Conservation (phyloP, 2,113 vertebrate genomes). For the Dicentrarchus labrax region DNA sequence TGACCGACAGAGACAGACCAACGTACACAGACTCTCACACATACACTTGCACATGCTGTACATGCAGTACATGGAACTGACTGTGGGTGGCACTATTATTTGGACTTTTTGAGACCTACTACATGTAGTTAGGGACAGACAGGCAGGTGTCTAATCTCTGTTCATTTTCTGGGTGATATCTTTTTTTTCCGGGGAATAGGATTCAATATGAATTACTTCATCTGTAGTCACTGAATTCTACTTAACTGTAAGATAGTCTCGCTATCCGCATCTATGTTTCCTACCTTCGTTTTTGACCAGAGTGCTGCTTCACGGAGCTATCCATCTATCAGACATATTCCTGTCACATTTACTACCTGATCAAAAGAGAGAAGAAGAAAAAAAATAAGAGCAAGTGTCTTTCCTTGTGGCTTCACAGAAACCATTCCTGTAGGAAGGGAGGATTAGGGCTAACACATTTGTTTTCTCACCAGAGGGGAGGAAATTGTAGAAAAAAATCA, state of each 20-base stretch:
- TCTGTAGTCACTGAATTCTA: constrained; percentile 65
- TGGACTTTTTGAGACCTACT: constrained; percentile 72
- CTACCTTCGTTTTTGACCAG: constrained; percentile 62
- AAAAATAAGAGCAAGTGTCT: constrained; percentile 45
- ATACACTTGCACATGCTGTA: constrained; percentile 66
- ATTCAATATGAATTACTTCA: constrained; percentile 70
- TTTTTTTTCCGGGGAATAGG: constrained; percentile 71
- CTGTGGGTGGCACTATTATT: constrained; percentile 74
- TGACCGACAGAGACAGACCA: constrained; percentile 67
- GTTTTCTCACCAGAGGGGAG: constrained; percentile 64
- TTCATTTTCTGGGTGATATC: constrained; percentile 73
- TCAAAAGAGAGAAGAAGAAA: constrained; percentile 12
- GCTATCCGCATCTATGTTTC: constrained; percentile 67
- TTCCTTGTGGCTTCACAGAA: constrained; percentile 64
- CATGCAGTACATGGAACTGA: constrained; percentile 71
- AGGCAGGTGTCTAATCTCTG: constrained; percentile 69
- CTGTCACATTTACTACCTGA: constrained; percentile 70
- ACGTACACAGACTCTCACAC: constrained; percentile 61
- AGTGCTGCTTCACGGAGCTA: constrained; percentile 77
- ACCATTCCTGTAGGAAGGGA: constrained; percentile 68
- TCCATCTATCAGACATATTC: constrained; percentile 64
- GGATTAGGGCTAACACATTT: constrained; percentile 78
- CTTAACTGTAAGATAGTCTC: constrained; percentile 67
- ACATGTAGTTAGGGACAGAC: constrained; percentile 74
- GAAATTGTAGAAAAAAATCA: constrained; percentile 57